Conservation (phyloP, 1,140 invertebrate genomes). For the Ceratina japonica region DNA sequence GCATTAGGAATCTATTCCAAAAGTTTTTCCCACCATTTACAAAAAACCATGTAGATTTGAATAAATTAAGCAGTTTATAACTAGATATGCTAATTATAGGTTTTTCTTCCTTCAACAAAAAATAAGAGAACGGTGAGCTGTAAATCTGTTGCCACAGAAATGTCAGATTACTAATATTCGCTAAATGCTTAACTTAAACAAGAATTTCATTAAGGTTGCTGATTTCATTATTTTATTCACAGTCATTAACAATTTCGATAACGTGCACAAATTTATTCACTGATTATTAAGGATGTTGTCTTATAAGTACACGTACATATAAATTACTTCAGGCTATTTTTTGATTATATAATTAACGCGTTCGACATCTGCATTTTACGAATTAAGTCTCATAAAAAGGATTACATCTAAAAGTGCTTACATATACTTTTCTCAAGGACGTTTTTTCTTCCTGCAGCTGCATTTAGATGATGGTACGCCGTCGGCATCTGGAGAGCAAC, state of each 20-base stretch:
- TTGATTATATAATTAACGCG: conserved; percentile 23
- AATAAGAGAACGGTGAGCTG: conserved; percentile 74
- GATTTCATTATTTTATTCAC: conserved; percentile 9
- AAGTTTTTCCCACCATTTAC: not conserved
- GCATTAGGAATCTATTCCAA: not conserved
- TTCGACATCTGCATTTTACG: conserved; percentile 10
- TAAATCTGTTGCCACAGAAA: conserved; percentile 47
- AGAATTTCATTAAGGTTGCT: conserved; percentile 23
- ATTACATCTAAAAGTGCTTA: not conserved
- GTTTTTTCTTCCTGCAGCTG: conserved; percentile 77
- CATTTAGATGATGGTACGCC: conserved; percentile 81
- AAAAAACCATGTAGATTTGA: conserved; percentile 19
- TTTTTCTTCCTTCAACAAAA: conserved; percentile 70
- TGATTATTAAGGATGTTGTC: conserved; percentile 19
- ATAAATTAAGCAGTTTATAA: conserved; percentile 64
- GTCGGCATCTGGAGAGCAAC: conserved; percentile 77
- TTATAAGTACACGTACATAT: not conserved
- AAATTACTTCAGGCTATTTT: conserved; percentile 18
- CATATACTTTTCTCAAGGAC: conserved; percentile 7
- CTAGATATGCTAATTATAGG: conserved; percentile 73
- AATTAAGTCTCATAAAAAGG: not conserved
- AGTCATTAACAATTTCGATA: not conserved
- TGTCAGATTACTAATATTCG: conserved; percentile 34
- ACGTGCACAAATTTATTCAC: conserved; percentile 14
- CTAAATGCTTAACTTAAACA: conserved; percentile 30